Conservation (phyloP, 2,888 invertebrate species). For the Psylliodes chrysocephalus region DNA sequence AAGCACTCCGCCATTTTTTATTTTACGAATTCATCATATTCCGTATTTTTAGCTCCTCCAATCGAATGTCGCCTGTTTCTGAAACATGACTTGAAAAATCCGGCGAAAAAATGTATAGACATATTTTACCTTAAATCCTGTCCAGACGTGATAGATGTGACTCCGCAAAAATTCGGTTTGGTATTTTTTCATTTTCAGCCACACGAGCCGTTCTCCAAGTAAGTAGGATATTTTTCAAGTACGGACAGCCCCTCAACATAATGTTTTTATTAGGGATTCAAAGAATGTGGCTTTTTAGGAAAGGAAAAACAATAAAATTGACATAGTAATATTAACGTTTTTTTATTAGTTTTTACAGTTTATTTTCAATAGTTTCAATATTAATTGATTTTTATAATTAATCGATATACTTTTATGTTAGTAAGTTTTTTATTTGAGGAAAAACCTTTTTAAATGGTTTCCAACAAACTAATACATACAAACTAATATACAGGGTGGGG, state of each 20-base stretch:
- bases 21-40: constrained; percentile 19
- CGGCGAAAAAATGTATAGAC: constrained; percentile 41
- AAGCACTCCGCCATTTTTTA: background rate
- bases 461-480: too few relatives aligned
- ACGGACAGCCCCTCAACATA: constrained; percentile 6
- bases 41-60: constrained; percentile 33
- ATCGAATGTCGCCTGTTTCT: constrained; percentile 37
- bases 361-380: too few relatives aligned
- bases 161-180: constrained; percentile 46
- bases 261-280: constrained; percentile 4
- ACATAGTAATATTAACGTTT: too few relatives aligned
- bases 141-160: constrained; percentile 58
- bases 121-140: constrained; percentile 59
- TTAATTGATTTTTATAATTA: too few relatives aligned
- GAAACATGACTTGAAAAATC: constrained; percentile 34
- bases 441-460: too few relatives aligned
- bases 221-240: constrained; percentile 24
- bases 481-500: too few relatives aligned
- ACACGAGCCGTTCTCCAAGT: constrained; percentile 6
- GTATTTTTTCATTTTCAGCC: constrained; percentile 29
- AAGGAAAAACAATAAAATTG: too few relatives aligned
- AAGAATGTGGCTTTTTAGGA: too few relatives aligned
- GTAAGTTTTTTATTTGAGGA: too few relatives aligned
- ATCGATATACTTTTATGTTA: too few relatives aligned
- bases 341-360: too few relatives aligned